phyloP scores from a whole-genome alignment of 2,113 vertebrate genomes.

The Delphinapterus leucas region DNA sequence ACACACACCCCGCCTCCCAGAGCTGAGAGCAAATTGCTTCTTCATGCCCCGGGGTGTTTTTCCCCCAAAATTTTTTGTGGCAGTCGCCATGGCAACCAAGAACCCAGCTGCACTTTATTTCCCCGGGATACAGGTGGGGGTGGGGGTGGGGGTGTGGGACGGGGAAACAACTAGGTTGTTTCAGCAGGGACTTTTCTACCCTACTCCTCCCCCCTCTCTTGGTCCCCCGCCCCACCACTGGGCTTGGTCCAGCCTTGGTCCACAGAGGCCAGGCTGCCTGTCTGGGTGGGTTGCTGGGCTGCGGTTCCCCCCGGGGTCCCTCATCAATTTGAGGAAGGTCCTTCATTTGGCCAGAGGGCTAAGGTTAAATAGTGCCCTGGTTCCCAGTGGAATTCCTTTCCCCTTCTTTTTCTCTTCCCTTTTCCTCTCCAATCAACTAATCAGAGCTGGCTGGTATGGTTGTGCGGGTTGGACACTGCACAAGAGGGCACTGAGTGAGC shows the following conservation, averaged over 20 bases:
- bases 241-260: background rate
- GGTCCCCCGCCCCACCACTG: no score
- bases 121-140: background rate
- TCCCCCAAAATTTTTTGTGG: background rate
- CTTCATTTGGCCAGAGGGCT: background rate
- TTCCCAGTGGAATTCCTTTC: background rate
- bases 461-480: background rate
- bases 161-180: background rate
- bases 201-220: background rate
- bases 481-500: background rate
- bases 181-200: background rate
- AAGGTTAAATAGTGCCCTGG: background rate
- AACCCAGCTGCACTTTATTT: slow-evolving; percentile 45
- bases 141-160: background rate
- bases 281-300: background rate
- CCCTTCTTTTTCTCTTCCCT: background rate
- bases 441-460: background rate
- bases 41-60: background rate
- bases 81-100: slow-evolving; percentile 56
- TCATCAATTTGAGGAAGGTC: background rate
- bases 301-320: background rate
- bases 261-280: background rate
- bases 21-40: slow-evolving; percentile 10
- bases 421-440: background rate
- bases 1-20: background rate